phyloP scores from a whole-genome alignment of 2,888 invertebrate species.

The Leucozona laternaria region DNA sequence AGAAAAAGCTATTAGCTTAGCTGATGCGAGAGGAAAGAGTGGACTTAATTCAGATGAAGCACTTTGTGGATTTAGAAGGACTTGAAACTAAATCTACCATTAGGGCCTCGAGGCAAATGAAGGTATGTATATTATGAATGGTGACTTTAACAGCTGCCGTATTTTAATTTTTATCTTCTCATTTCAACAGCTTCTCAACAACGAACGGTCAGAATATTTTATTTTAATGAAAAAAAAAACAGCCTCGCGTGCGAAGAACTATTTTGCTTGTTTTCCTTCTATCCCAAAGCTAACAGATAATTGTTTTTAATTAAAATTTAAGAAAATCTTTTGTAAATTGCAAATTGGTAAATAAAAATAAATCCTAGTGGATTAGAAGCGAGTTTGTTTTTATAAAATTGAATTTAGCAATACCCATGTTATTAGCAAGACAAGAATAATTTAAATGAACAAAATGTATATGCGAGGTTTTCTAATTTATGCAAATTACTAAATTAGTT shows the following conservation, averaged over 20 bases:
- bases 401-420: not conserved
- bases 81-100: slow-evolving; percentile 26
- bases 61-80: not conserved
- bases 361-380: not conserved
- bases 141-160: slow-evolving; percentile 40
- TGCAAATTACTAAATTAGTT: slow-evolving; percentile 16
- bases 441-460: slow-evolving; percentile 4
- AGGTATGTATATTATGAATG: slow-evolving; percentile 16
- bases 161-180: slow-evolving; percentile 52
- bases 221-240: slow-evolving; percentile 40
- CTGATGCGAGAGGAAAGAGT: not conserved
- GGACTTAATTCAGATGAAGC: slow-evolving; percentile 19
- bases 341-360: not conserved
- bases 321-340: slow-evolving; percentile 23
- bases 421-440: not conserved
- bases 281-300: slow-evolving; percentile 43
- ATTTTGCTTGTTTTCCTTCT: slow-evolving; percentile 16
- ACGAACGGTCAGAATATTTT: slow-evolving; percentile 8
- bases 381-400: not conserved
- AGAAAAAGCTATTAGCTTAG: not conserved
- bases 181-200: not conserved
- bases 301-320: slow-evolving; percentile 60
- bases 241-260: slow-evolving; percentile 44
- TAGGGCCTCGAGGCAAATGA: slow-evolving; percentile 27
- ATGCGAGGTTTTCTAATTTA: not conserved